Base-by-base conservation (phyloP, 2,888 invertebrate genomes). In the Diadegma fenestrale region DNA sequence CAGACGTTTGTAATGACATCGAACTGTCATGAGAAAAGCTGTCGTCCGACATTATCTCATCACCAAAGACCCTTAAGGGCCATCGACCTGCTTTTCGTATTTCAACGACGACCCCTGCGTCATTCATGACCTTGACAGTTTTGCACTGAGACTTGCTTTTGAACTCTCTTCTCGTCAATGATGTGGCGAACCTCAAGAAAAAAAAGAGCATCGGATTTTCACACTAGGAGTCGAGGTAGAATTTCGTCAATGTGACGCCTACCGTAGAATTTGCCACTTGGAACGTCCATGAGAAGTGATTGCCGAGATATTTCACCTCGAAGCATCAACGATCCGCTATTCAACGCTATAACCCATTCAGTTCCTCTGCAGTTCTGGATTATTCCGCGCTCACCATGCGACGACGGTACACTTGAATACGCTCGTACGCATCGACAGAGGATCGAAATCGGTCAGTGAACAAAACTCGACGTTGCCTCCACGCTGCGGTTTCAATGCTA, bases 1-100 rank as follows among this genome's bases (percentile, higher is more conserved):
- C 68, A 61, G 22, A 22, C 12, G 58, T 0, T 5, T 37, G 8
- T 48, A 48, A 61, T 37, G 41, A 72, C 66, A 54, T 61, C 51
- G 72, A 54, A 22, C 12, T 73, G 68, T 54, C 58, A 37, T 66
- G 22, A 58, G 26, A 80, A 33, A 76, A 73, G 84, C 68, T 78
- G 73, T 33, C 37, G 68, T 78, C 73, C 63, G 48, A 73, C 78
- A 81, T 77, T 69, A 51, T 63, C 73, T 37, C 61, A 22, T 69
- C 63, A 45, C 69, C 41, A 19, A 73, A 51, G 64, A 61, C 58
- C 63, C 51, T 37, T n/a, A 19, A 76, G 33, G 43, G 22, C 41
- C 71, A 66, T 72, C 71, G 76, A 80, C 80, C 45, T 71, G 5
- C 5, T n/a, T 43, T 19, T 48, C 64, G 12, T 43, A 17, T 45